Conservation (phyloP, 2,113 vertebrate species). For the Camelus dromedarius region DNA sequence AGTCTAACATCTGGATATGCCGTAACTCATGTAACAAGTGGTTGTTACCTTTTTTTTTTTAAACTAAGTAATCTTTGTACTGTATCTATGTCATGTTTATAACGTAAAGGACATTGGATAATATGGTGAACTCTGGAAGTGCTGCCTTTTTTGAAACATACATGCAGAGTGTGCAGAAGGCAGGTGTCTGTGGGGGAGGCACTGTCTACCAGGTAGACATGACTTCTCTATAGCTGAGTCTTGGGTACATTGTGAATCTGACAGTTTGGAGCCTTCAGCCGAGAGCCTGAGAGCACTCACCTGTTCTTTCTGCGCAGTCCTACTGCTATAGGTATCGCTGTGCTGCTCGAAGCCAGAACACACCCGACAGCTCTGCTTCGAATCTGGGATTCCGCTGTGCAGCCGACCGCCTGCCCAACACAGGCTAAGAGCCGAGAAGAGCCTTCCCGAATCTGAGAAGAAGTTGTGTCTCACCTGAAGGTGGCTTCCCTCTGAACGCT, state of each 20-base stretch:
- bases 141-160: background rate
- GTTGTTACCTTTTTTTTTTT: background rate
- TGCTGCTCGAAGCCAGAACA: slow-evolving; percentile 97
- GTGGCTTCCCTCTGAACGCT: background rate
- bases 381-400: slow-evolving; percentile 98
- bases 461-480: background rate
- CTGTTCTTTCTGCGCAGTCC: slow-evolving; percentile 86
- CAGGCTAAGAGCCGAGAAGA: background rate
- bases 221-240: background rate
- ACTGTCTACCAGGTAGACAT: rapidly evolving
- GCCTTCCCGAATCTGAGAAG: background rate
- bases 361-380: slow-evolving; percentile 95
- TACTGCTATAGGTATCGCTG: slow-evolving; percentile 99
- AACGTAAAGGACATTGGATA: background rate
- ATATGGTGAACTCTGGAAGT: background rate
- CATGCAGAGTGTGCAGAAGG: background rate
- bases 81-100: background rate
- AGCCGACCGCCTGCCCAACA: slow-evolving; percentile 71
- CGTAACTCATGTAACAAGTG: rapidly evolving
- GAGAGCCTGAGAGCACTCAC: background rate
- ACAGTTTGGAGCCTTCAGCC: background rate
- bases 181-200: background rate
- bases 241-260: no score
- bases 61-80: background rate
- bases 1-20: background rate